Evolutionary conservation across 2,113 vertebrate genomes (phyloP), one percentile per base, ranked within the genome.

Genomic region (Etia nguti): DNA sequence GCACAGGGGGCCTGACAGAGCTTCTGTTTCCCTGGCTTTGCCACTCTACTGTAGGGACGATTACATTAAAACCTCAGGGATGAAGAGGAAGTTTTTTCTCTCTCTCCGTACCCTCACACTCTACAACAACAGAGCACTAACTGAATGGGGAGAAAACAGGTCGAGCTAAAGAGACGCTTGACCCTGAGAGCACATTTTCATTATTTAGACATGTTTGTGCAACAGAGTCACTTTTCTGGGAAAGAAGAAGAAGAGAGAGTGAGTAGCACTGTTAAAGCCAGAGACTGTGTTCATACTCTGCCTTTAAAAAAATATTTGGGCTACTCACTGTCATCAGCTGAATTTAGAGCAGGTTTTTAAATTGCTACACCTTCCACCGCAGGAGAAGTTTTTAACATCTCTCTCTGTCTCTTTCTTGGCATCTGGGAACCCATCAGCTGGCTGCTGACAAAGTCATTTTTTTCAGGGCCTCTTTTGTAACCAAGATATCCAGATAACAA

Each of bases 191-290:
- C 62, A 38, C 68, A 48, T 86, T 90, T 92, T 92, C 73, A 88
- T 94, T 92, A 93, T 92, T 92, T 81, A 90, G 57, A 87, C 59
- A 31, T 59, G 65, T 83, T 85, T 90, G 75, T 90, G 79, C 29
- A 10, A 54, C 80, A 55, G 29, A 87, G 93, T 87, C 88, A 84
- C 82, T 75, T 80, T 80, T 87, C 81, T 48, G 52, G 59, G 54
- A 86, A 70, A 65, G 86, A 81, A 57, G 20, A 18, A 48, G 77
- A 20, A 41, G 80, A 86, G 29, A 73, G 38, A 81, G 38, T 31
- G 48, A 77, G 83, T 24, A 31, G 36, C 41, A 48, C 41, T 65
- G 80, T 36, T 48, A 59, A 57, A 59, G 62, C 6, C 46, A 55
- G 11, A 68, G 38, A 79, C 65, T 84, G 50, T 79, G 81, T 90